Evolutionary conservation across 2,113 vertebrate species (phyloP).

Genomic region (Cinclus mexicanus): DNA sequence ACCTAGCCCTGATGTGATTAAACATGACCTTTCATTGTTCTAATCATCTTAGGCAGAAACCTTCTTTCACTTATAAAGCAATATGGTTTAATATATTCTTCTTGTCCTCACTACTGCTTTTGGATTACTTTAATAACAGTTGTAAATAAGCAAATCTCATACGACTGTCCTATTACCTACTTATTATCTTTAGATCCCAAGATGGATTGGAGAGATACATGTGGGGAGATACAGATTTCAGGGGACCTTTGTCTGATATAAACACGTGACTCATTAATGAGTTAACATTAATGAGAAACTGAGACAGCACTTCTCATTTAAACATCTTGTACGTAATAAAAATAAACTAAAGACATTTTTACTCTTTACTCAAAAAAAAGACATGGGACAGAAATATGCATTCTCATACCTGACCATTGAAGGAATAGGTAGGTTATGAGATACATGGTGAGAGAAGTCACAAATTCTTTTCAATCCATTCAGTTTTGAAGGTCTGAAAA

Average conservation of each 20-base stretch:
- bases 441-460: background rate
- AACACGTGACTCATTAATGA: background rate
- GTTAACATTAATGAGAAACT: constrained; percentile 19
- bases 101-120: constrained; percentile 7
- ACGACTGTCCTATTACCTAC: background rate
- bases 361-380: background rate
- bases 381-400: background rate
- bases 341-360: background rate
- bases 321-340: background rate
- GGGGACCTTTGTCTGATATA: background rate
- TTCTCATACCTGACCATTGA: background rate
- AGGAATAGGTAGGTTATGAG: background rate
- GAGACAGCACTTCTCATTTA: background rate
- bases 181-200: constrained; percentile 21
- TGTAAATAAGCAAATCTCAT: constrained; percentile 25
- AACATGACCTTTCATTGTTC: constrained; percentile 15
- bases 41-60: background rate
- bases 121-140: constrained; percentile 44
- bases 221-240: background rate
- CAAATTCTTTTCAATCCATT: background rate
- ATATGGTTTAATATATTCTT: constrained; percentile 10
- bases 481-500: background rate
- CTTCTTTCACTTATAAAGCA: constrained; percentile 24
- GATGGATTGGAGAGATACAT: background rate
- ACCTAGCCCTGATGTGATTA: background rate